These are phyloP conservation scores for Henricia sp. DNA, from an alignment of 53 echinoderm and acorn worm species.

Conservation along the genomic window DNA sequence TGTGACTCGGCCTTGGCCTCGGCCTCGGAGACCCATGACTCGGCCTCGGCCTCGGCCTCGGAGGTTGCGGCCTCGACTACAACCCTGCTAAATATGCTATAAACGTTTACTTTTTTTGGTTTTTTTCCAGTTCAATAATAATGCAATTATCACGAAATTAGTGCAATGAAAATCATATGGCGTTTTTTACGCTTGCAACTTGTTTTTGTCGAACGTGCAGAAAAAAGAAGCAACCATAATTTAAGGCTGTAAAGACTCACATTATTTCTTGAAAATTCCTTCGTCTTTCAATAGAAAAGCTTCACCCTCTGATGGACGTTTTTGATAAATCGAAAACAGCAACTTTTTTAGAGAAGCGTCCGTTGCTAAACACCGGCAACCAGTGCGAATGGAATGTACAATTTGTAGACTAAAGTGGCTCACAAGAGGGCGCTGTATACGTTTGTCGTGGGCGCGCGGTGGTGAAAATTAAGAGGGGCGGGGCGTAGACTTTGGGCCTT, in stretches of 20 bases:
- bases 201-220: background rate
- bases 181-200: background rate
- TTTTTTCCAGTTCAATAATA: no score
- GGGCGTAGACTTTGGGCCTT: no score
- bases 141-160: slow-evolving; percentile 12
- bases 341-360: background rate
- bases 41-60: no score
- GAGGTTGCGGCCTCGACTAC: no score
- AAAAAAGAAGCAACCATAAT: no score
- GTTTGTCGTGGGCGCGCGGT: background rate
- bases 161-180: background rate
- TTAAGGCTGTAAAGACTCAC: no score
- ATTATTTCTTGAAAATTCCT: background rate
- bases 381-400: slow-evolving; percentile 5
- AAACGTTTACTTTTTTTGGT: no score
- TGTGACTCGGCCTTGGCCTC: no score
- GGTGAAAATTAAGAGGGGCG: no score
- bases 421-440: slow-evolving; percentile 12
- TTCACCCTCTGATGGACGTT: background rate
- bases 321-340: background rate
- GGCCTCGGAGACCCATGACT: no score
- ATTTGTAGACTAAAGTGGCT: slow-evolving; percentile 4
- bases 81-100: no score
- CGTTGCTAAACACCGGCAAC: background rate
- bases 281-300: background rate